phyloP scores from a whole-genome alignment of 1,140 invertebrate genomes.

The Contarinia nasturtii region DNA sequence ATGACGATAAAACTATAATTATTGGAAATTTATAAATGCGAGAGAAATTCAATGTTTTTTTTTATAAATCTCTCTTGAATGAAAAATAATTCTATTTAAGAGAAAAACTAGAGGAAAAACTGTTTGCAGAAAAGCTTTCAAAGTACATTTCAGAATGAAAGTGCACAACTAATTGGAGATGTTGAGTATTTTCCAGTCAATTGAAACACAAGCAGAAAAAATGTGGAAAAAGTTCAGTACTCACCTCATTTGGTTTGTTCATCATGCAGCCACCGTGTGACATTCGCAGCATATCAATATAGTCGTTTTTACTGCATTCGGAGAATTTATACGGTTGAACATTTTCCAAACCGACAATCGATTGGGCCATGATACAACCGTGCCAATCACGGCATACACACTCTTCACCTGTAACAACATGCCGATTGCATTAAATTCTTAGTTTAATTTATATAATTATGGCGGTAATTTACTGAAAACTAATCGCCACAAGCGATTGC shows the following conservation, averaged over 20 bases:
- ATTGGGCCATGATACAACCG: slow-evolving; percentile 87
- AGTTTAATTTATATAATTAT: no score
- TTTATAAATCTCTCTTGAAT: no score
- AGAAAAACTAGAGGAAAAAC: no score
- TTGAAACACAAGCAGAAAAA: background rate
- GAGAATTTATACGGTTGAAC: slow-evolving; percentile 88
- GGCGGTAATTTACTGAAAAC: no score
- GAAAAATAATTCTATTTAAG: no score
- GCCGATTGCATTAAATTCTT: no score
- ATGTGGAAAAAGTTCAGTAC: slow-evolving; percentile 6
- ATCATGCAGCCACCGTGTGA: slow-evolving; percentile 71
- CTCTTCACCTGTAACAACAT: slow-evolving; percentile 27
- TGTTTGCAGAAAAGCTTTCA: no score
- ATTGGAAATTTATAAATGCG: no score
- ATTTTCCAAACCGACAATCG: slow-evolving; percentile 74
- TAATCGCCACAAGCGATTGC: no score
- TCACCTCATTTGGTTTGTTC: slow-evolving; percentile 79
- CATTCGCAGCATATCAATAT: slow-evolving; percentile 55
- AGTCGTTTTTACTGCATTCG: slow-evolving; percentile 71
- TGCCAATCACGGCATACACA: slow-evolving; percentile 85
- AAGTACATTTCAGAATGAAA: no score
- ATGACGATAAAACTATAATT: no score
- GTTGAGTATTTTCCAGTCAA: background rate
- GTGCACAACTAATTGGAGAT: background rate
- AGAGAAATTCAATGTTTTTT: no score